Evolutionary conservation across 2,797 vertebrate genomes (phyloP), one percentile per base, ranked within the genome.

Genomic region (Hoplostethus mediterraneus): DNA sequence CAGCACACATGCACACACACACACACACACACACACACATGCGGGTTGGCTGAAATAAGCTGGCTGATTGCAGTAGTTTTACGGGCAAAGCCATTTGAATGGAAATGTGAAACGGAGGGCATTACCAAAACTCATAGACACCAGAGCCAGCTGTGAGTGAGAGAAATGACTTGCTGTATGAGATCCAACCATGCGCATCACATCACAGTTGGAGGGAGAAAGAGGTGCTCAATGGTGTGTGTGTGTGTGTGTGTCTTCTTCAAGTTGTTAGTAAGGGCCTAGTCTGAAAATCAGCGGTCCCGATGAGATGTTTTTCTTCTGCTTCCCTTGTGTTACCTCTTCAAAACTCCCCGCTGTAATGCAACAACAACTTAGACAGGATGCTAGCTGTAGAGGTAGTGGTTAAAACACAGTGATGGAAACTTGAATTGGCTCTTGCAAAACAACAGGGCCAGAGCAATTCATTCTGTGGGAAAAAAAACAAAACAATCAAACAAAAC

Each of bases 31-130:
- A 63, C 52, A 48, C 52, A 0, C 68, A 69, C 55, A 73, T 59
- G 60, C 0, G 38, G 85, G 70, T 78, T 63, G 66, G 82, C 77
- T 88, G 85, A 90, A 90, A 91, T 90, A 87, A 89, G 84, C 73
- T 67, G 70, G 70, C 81, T 89, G 90, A 92, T 92, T 92, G 87
- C 82, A 72, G 83, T 86, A 80, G 84, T 89, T 91, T 89, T 86
- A 83, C 42, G 54, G 67, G 70, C 84, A 77, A 90, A 87, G 81
- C 84, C 72, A 91, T 94, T 90, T 93, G 86, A 92, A 94, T 93
- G 85, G 85, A 92, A 91, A 92, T 92, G 79, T 8, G 75, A 87
- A 85, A 76, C 83, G 81, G 80, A 90, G 86, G 85, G 83, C 80
- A 86, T 90, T 85, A 90, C 82, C 71, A 79, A 66, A 82, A 80